Conservation (phyloP, 1,140 invertebrate species). For the Cotesia typhae region DNA sequence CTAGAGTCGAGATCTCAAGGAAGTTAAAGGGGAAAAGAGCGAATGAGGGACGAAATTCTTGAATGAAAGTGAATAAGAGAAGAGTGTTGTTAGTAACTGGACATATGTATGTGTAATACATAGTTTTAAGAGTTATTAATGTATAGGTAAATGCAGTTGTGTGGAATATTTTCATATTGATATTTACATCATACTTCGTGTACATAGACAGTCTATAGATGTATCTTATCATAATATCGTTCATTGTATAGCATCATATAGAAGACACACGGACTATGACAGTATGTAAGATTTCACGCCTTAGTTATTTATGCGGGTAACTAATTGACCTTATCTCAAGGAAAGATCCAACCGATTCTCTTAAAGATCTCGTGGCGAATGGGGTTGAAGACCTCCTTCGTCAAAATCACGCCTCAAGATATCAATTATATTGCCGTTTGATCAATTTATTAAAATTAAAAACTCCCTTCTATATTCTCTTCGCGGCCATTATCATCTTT, state of each 20-base stretch:
- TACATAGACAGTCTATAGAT: no score
- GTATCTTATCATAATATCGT: no score
- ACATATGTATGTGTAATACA: no score
- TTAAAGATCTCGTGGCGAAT: constrained; percentile 10
- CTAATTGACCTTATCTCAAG: constrained; percentile 36
- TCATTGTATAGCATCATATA: no score
- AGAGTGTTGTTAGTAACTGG: not conserved
- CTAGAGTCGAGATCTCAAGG: no score
- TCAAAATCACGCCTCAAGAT: constrained; percentile 20
- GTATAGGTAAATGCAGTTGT: no score
- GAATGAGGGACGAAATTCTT: constrained; percentile 15
- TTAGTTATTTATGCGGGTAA: constrained; percentile 36
- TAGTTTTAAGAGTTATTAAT: no score
- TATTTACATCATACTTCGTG: no score
- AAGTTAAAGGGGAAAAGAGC: no score
- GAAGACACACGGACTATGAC: not conserved
- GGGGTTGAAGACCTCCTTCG: constrained; percentile 3
- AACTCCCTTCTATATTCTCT: not conserved
- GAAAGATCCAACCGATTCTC: constrained; percentile 18
- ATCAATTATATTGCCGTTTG: constrained; percentile 13
- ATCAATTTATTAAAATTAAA: constrained; percentile 10
- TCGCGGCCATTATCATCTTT: no score
- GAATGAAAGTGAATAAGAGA: constrained; percentile 23
- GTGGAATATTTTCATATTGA: no score
- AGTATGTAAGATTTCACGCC: constrained; percentile 34